phyloP scores from a whole-genome alignment of 1,140 invertebrate species.

The Heliconius eleuchia region DNA sequence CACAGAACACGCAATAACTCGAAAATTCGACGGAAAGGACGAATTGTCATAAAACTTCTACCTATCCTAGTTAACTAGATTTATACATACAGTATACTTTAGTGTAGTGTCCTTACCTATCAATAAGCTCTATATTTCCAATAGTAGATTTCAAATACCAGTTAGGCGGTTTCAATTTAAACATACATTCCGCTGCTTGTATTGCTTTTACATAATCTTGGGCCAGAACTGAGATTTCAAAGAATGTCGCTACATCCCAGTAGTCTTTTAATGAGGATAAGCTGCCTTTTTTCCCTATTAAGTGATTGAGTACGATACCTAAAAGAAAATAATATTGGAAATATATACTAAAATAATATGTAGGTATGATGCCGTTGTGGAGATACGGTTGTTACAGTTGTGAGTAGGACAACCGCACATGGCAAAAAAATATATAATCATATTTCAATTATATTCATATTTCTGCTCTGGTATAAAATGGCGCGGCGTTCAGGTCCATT shows the following conservation, averaged over 20 bases:
- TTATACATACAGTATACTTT: too few relatives aligned
- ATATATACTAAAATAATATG: background rate
- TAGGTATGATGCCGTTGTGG: too few relatives aligned
- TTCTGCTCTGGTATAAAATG: too few relatives aligned
- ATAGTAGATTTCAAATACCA: conserved; percentile 99
- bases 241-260: conserved; percentile 99
- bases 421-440: too few relatives aligned
- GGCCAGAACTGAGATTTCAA: conserved; percentile 98
- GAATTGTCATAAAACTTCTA: too few relatives aligned
- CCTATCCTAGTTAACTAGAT: too few relatives aligned
- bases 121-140: conserved; percentile 98
- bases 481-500: too few relatives aligned
- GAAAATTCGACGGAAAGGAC: too few relatives aligned
- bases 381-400: too few relatives aligned
- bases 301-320: conserved; percentile 97
- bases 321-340: background rate
- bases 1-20: too few relatives aligned
- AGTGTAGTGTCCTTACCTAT: conserved; percentile 73
- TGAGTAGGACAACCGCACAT: too few relatives aligned
- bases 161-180: conserved; percentile 98
- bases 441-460: too few relatives aligned
- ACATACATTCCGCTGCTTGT: conserved; percentile 99
- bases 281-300: conserved; percentile 99
- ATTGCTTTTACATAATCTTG: conserved; percentile 98
- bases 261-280: conserved; percentile 96